These are phyloP conservation scores for Chalcis sispes DNA, from an alignment of 2,888 invertebrate species.

Conservation along the genomic window DNA sequence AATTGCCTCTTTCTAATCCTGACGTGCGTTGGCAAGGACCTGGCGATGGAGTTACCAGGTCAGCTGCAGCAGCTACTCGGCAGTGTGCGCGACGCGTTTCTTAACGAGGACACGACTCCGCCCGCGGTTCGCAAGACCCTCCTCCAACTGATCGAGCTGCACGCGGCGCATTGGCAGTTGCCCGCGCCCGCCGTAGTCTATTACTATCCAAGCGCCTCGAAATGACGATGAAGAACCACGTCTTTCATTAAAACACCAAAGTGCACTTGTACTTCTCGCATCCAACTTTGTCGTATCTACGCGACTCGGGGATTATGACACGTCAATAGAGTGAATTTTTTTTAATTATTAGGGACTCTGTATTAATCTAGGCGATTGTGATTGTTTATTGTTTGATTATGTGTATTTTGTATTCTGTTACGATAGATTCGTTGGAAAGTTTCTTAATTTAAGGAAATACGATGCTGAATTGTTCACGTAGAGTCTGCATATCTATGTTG, in stretches of 20 bases:
- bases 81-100: conserved; percentile 90
- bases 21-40: conserved; percentile 91
- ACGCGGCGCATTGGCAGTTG: conserved; percentile 93
- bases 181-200: conserved; percentile 93
- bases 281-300: neutral
- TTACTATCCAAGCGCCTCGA: conserved; percentile 84
- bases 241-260: neutral
- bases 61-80: conserved; percentile 88
- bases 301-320: neutral
- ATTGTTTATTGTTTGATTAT: no score
- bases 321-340: neutral
- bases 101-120: conserved; percentile 84
- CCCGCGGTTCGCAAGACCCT: conserved; percentile 89
- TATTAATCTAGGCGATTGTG: no score
- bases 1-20: conserved; percentile 93
- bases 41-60: conserved; percentile 88
- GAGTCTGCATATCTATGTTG: neutral
- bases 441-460: no score
- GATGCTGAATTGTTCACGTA: neutral
- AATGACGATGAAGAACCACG: conserved; percentile 64
- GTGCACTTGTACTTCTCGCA: conserved; percentile 27
- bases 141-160: conserved; percentile 92
- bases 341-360: no score
- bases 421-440: no score
- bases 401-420: no score